Conservation (phyloP, 2,113 vertebrate species). For the Burhinus oedicnemus region DNA sequence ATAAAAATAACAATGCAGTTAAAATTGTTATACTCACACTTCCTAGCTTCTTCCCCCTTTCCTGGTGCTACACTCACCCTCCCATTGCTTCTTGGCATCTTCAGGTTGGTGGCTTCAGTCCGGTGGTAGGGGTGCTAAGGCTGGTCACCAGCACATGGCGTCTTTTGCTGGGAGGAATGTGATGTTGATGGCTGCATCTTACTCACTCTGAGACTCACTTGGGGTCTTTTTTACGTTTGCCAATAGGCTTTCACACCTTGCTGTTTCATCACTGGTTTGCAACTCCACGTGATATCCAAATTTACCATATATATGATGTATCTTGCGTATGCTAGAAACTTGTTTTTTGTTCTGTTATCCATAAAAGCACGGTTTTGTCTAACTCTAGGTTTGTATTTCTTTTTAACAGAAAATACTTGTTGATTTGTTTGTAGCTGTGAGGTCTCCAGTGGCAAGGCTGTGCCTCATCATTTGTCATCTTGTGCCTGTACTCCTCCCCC, state of each 20-base stretch:
- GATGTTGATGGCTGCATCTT: background rate
- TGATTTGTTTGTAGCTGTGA: background rate
- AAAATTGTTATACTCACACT: background rate
- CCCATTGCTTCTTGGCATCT: background rate
- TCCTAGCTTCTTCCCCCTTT: background rate
- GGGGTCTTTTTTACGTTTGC: background rate
- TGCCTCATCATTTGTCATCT: background rate
- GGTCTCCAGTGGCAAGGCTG: background rate
- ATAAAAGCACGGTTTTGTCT: background rate
- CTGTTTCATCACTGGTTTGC: background rate
- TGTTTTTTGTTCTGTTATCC: background rate
- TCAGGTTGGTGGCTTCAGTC: background rate
- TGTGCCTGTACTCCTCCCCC: background rate
- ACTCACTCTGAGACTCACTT: background rate
- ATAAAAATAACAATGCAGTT: background rate
- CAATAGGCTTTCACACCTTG: background rate
- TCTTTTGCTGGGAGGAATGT: background rate
- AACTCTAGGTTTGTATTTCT: background rate
- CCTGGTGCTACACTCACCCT: background rate
- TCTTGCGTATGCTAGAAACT: background rate
- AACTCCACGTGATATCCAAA: background rate
- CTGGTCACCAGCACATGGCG: rapidly evolving
- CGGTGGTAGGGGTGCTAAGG: background rate
- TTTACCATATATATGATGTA: background rate
- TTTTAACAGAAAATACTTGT: background rate